Evolutionary conservation across 1,140 invertebrate species (phyloP).

Genomic region (Drosophila saltans): DNA sequence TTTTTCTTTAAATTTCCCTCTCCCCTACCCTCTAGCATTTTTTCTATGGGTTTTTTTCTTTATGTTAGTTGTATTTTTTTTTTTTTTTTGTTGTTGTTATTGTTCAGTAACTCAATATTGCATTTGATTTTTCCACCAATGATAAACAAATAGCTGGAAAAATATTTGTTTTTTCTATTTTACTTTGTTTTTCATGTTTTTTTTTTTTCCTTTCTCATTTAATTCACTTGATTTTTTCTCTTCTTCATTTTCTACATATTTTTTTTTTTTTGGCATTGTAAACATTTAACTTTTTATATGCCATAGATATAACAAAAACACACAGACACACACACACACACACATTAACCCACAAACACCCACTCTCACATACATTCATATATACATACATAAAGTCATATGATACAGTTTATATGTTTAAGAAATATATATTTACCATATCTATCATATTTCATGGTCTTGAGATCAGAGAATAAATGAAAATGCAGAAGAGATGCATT

Average conservation of each 20-base stretch:
- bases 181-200: constrained; percentile 40
- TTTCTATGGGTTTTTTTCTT: constrained; percentile 17
- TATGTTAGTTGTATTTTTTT: background rate
- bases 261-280: constrained; percentile 39
- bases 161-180: constrained; percentile 24
- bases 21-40: background rate
- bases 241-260: constrained; percentile 3
- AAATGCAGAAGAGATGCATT: background rate
- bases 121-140: constrained; percentile 44
- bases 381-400: background rate
- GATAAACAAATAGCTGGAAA: constrained; percentile 40
- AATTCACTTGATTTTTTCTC: too few species aligned
- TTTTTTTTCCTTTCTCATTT: constrained; percentile 15
- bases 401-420: constrained; percentile 9
- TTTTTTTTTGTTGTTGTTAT: constrained; percentile 27
- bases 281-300: constrained; percentile 37
- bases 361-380: constrained; percentile 1
- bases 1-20: background rate
- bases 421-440: background rate
- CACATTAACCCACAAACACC: background rate
- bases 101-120: constrained; percentile 52
- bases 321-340: constrained; percentile 23
- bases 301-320: constrained; percentile 24
- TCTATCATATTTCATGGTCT: background rate
- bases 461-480: background rate